Percentiles rank a stretch among this genome's conserved stretches.
Evolutionary conservation across 2,797 vertebrate genomes (phyloP).

Genomic region (Helicolenus hilgendorfi): DNA sequence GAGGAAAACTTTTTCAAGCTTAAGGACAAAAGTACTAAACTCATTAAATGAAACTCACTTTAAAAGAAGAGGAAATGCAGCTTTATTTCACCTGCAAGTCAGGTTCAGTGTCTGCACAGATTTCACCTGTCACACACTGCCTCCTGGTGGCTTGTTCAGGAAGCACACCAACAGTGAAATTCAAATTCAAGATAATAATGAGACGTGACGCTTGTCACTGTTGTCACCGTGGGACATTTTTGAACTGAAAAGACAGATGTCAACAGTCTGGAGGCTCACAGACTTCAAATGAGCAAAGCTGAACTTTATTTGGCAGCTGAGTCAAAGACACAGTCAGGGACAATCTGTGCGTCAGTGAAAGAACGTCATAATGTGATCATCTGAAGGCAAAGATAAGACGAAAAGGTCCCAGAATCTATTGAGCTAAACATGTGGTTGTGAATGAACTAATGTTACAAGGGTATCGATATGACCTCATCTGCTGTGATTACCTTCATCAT

Average conservation of each 20-base stretch:
- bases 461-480: background rate
- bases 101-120: background rate
- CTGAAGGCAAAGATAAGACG: background rate
- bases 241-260: conserved; percentile 4
- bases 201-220: conserved; percentile 29
- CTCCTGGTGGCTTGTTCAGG: conserved; percentile 75
- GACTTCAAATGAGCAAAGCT: conserved; percentile 35
- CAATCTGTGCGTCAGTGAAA: background rate
- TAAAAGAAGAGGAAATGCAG: background rate
- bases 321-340: conserved; percentile 1
- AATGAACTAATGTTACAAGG: background rate
- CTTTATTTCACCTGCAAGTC: conserved; percentile 4
- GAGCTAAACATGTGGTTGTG: background rate
- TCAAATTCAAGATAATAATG: conserved; percentile 2
- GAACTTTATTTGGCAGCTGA: background rate
- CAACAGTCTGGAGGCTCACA: background rate
- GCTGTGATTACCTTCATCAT: background rate
- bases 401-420: background rate
- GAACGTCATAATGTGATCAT: background rate
- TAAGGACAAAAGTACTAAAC: background rate
- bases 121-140: conserved; percentile 76
- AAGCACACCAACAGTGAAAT: conserved; percentile 13
- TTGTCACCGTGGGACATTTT: conserved; percentile 19
- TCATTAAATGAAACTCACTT: background rate
- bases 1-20: background rate